Base-by-base conservation (phyloP, 2,797 vertebrate genomes). In the Nyctalus aviator region DNA sequence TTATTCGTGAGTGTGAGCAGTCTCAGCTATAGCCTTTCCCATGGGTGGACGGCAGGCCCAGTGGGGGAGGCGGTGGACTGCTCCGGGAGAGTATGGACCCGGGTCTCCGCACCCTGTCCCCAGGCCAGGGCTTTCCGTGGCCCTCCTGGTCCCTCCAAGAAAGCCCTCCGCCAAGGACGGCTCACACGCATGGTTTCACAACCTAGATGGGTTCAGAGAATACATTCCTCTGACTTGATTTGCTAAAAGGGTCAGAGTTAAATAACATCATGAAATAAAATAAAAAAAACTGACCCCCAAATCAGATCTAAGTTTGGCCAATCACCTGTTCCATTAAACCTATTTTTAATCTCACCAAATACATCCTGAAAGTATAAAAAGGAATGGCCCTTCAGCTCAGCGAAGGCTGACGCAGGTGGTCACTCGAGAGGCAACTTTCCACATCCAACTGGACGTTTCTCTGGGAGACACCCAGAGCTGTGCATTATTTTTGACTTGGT, bases 1-100 rank as follows among this genome's bases (percentile, higher is more conserved):
- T 94, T 96, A 97, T 97, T 96, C 85, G 96, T 92, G 81, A 95
- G 86, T 76, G 79, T 90, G 82, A 93, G 92, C 37, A 69, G 75
- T 75, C 37, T 72, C 48, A 55, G 17, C 46, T 48, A 17, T n/a
- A 30, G 83, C 66, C 62, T 66, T 75, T 91, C 68, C 93, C 85
- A 21, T 37, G 21, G 13, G 14, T 11, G 48, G 90, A 57, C 5
- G 88, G 85, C 15, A 92, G 50, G n/a, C 35, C 10, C 62, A 4
- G 71, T 92, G 69, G 81, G 55, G 41, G 59, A 79, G 82, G 79
- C 25, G 21, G 35, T 3, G 53, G 87, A 72, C 27, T 87, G 23
- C 14, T 53, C 50, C 30, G 10, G n/a, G 88, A 23, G 77, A 76
- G 59, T 27, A 30, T 4, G 41, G 64, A 88, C 41, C 8, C 18